Percentiles rank a stretch among this genome's conserved stretches.
Evolutionary conservation across 2,113 vertebrate genomes (phyloP).

Genomic region (Nibea albiflora): DNA sequence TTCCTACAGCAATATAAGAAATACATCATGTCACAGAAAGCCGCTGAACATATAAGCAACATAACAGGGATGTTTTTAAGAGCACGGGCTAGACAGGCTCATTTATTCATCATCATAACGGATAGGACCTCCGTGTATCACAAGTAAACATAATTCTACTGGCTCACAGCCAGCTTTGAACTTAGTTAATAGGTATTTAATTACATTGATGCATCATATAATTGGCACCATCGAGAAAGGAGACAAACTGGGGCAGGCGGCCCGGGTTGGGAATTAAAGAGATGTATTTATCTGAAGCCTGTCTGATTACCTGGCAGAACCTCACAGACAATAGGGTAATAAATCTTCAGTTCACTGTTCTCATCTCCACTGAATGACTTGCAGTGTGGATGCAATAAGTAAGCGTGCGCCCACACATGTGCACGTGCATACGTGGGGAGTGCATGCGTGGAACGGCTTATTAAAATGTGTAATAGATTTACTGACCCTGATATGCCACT

Average conservation of each 20-base stretch:
- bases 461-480: conserved; percentile 88
- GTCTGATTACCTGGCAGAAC: conserved; percentile 84
- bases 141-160: conserved; percentile 70
- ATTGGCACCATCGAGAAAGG: conserved; percentile 75
- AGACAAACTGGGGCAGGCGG: conserved; percentile 76
- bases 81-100: conserved; percentile 32
- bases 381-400: conserved; percentile 57
- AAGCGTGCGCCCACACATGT: conserved; percentile 44
- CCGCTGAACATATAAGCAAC: conserved; percentile 56
- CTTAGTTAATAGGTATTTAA: conserved; percentile 83
- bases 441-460: conserved; percentile 75
- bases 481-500: conserved; percentile 86
- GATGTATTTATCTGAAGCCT: conserved; percentile 84
- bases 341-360: conserved; percentile 79
- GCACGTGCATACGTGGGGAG: conserved; percentile 39
- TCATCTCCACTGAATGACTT: conserved; percentile 76
- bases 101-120: conserved; percentile 63
- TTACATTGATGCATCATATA: conserved; percentile 84
- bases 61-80: conserved; percentile 37
- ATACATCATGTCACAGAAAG: conserved; percentile 14
- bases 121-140: conserved; percentile 46
- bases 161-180: conserved; percentile 74
- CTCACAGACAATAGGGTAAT: conserved; percentile 81
- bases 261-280: conserved; percentile 80
- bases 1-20: background rate